These are phyloP conservation scores for Latrodectus elegans DNA, from an alignment of 2,888 invertebrate species.

Conservation along the genomic window DNA sequence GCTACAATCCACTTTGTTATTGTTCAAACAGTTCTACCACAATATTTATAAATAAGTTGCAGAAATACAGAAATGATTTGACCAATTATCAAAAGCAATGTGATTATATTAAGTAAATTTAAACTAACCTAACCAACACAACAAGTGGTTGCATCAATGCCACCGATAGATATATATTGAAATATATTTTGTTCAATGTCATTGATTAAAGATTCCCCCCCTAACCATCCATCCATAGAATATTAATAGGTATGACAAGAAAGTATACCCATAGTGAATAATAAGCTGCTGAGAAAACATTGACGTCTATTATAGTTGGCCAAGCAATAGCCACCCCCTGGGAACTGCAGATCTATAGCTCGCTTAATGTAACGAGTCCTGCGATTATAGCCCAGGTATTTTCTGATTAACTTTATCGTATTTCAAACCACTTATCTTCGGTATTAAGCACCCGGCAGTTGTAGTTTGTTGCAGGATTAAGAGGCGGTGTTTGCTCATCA, in stretches of 20 bases:
- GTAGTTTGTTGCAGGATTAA: conserved; percentile 35
- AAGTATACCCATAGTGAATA: neutral
- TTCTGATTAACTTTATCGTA: conserved; percentile 40
- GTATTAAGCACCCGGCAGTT: conserved; percentile 32
- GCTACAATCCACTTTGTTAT: too few species aligned
- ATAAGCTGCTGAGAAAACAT: neutral
- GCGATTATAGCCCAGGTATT: conserved; percentile 19
- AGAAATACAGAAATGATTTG: too few species aligned
- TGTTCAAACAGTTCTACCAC: too few species aligned
- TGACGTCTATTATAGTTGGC: neutral
- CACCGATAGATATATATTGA: too few species aligned
- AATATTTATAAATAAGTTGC: too few species aligned
- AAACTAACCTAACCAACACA: too few species aligned
- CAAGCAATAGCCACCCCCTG: conserved; percentile 3
- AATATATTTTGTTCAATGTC: too few species aligned
- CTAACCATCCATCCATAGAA: too few species aligned
- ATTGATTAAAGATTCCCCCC: too few species aligned
- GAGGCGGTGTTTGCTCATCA: neutral
- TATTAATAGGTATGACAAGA: neutral
- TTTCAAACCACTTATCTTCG: conserved; percentile 48
- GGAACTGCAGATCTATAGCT: neutral
- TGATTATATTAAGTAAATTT: too few species aligned
- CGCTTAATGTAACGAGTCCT: conserved; percentile 34
- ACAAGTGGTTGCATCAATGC: too few species aligned
- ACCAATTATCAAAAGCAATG: too few species aligned